These are phyloP conservation scores for Mallateleia sp. DNA, from an alignment of 2,888 invertebrate genomes.

Conservation along the genomic window DNA sequence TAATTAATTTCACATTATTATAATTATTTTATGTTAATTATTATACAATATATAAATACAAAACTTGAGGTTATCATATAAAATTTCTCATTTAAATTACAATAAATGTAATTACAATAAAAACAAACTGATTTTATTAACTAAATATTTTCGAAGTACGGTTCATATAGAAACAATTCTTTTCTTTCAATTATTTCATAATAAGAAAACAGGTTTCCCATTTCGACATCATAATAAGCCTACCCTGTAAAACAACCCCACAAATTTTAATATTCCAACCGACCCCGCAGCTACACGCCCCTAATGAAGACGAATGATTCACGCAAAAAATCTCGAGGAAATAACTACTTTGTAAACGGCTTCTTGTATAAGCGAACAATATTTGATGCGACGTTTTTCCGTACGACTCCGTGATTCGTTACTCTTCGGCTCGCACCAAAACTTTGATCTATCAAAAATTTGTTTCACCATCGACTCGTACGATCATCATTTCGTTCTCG, in stretches of 20 bases:
- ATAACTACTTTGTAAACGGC: constrained; percentile 54
- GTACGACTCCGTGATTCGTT: background rate
- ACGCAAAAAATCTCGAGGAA: constrained; percentile 43
- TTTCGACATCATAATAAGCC: constrained; percentile 9
- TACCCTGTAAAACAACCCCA: constrained; percentile 8
- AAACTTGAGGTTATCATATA: too few relatives aligned
- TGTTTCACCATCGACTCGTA: background rate
- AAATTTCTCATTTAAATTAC: too few relatives aligned
- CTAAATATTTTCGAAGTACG: too few relatives aligned
- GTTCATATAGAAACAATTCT: too few relatives aligned
- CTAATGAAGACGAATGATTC: constrained; percentile 60
- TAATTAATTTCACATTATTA: too few relatives aligned
- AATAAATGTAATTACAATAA: too few relatives aligned
- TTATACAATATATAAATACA: too few relatives aligned
- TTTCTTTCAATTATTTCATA: background rate
- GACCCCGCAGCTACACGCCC: constrained; percentile 34
- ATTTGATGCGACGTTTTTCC: constrained; percentile 3
- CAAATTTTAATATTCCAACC: constrained; percentile 33
- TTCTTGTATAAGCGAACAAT: constrained; percentile 29
- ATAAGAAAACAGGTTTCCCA: constrained; percentile 37
- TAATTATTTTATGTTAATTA: too few relatives aligned
- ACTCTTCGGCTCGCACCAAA: background rate
- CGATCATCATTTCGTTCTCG: too few relatives aligned
- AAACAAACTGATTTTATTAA: too few relatives aligned
- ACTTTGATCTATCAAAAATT: background rate